These are phyloP conservation scores for Odontamblyopus lacepedii DNA, from an alignment of 2,797 vertebrate genomes.

Conservation along the genomic window DNA sequence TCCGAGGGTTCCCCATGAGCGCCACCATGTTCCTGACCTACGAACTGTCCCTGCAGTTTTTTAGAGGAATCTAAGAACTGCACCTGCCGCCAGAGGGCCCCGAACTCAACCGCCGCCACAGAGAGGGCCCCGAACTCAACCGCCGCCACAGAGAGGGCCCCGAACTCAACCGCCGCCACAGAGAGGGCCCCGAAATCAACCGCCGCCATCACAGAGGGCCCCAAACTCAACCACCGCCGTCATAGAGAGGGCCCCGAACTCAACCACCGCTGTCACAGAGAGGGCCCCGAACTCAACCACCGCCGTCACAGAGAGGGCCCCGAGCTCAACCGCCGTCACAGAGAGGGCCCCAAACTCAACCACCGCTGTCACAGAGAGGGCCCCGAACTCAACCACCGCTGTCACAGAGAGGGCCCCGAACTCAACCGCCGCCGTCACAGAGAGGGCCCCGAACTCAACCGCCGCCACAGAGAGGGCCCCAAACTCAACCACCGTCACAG, in stretches of 20 bases:
- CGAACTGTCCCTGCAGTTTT: constrained; percentile 89
- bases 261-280: background rate
- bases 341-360: background rate
- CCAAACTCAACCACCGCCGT: background rate
- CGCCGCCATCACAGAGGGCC: background rate
- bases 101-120: background rate
- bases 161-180: background rate
- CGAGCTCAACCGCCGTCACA: background rate
- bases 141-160: background rate
- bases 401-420: background rate
- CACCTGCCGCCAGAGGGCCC: background rate
- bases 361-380: background rate
- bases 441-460: background rate
- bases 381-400: background rate
- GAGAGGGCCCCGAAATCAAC: background rate
- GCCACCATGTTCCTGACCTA: constrained; percentile 96
- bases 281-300: background rate
- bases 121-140: background rate
- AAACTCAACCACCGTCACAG: background rate
- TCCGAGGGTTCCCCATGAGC: constrained; percentile 94
- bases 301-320: background rate
- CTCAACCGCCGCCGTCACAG: too few species aligned
- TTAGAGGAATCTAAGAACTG: constrained; percentile 72
- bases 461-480: background rate
- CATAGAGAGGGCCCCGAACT: background rate